Conservation (phyloP, 2,113 vertebrate genomes). For the Nymphicus hollandicus region DNA sequence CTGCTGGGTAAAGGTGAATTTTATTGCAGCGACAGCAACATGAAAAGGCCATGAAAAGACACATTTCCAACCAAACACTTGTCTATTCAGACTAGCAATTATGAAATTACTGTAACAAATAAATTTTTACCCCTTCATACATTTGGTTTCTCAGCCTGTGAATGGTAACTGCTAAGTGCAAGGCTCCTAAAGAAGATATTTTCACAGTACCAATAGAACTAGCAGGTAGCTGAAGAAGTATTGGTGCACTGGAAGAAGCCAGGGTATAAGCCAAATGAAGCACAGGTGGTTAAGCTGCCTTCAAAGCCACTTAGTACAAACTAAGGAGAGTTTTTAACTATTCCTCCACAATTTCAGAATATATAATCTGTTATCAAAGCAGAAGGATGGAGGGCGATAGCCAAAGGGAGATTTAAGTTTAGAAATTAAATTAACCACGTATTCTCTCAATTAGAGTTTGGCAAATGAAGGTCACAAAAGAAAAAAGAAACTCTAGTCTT, state of each 20-base stretch:
- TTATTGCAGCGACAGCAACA: slow-evolving; percentile 24
- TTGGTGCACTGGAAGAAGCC: neutral
- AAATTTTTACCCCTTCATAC: neutral
- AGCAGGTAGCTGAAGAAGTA: neutral
- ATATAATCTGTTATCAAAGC: neutral
- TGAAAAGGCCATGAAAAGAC: neutral
- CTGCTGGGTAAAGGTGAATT: neutral
- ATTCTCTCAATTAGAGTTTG: neutral
- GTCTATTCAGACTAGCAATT: neutral
- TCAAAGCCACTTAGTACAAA: neutral
- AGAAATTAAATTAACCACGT: neutral
- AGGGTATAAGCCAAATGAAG: neutral
- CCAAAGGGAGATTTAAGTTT: neutral
- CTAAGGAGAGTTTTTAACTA: neutral
- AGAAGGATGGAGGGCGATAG: neutral
- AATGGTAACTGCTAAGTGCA: neutral
- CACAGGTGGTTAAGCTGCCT: neutral
- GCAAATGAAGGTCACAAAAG: neutral
- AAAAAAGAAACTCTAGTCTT: neutral
- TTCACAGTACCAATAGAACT: neutral
- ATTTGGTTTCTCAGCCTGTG: slow-evolving; percentile 21
- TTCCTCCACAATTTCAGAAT: neutral
- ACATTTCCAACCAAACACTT: neutral
- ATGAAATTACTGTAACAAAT: slow-evolving; percentile 12
- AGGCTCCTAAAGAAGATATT: neutral